phyloP scores from a whole-genome alignment of 2,113 vertebrate species.

The Drymodes brunneopygia region DNA sequence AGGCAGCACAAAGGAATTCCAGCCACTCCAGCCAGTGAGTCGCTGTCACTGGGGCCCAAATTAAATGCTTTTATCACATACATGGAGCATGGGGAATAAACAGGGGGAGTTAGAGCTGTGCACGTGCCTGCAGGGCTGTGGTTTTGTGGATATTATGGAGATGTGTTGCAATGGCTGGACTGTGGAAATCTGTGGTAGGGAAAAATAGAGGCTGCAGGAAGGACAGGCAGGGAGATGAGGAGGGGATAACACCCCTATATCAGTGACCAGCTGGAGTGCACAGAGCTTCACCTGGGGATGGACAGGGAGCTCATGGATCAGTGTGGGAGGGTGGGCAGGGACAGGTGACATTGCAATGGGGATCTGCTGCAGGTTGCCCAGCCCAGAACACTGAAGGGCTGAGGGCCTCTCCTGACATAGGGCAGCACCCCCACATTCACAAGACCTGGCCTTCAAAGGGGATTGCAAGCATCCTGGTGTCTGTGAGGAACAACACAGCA shows the following conservation, averaged over 20 bases:
- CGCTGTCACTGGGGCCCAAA: accelerated
- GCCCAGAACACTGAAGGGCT: background rate
- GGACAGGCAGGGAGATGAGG: background rate
- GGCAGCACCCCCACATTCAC: background rate
- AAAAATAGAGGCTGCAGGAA: background rate
- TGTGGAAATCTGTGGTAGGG: accelerated
- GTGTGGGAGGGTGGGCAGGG: background rate
- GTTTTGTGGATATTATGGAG: background rate
- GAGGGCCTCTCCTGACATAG: background rate
- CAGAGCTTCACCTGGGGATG: background rate
- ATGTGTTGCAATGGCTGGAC: background rate
- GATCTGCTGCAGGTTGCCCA: background rate
- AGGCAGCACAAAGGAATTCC: background rate
- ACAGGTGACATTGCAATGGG: background rate
- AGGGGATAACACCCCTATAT: background rate
- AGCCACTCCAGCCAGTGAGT: background rate
- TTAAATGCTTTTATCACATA: background rate
- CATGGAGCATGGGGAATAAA: background rate
- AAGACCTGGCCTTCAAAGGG: background rate
- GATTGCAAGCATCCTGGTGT: background rate
- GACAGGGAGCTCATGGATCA: background rate
- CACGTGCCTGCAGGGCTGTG: background rate
- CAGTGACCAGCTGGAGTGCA: background rate
- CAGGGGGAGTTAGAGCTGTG: background rate
- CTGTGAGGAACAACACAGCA: background rate